These are phyloP conservation scores for Trisateles emortualis DNA, from an alignment of 2,888 invertebrate species.

Conservation along the genomic window DNA sequence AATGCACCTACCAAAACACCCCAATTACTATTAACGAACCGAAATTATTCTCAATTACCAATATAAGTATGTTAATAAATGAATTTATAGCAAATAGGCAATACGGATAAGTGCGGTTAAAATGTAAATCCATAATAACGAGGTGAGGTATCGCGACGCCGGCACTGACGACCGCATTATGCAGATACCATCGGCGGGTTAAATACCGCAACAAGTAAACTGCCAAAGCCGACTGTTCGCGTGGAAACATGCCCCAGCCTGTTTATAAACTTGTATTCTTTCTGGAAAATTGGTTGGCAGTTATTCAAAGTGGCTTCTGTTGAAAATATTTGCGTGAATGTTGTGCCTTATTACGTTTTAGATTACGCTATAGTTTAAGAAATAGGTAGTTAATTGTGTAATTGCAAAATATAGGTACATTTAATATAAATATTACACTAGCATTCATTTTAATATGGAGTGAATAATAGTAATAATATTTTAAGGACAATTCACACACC, in stretches of 20 bases:
- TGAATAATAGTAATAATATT: too few species aligned
- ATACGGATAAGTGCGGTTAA: conserved; percentile 68
- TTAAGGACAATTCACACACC: too few species aligned
- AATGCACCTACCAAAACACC: not conserved
- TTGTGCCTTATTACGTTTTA: not conserved
- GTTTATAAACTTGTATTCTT: conserved; percentile 33
- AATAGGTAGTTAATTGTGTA: too few species aligned
- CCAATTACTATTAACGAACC: not conserved
- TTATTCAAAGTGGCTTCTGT: not conserved
- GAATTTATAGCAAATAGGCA: conserved; percentile 69
- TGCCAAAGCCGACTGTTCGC: conserved; percentile 64
- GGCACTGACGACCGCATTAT: conserved; percentile 79
- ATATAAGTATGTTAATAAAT: conserved; percentile 44
- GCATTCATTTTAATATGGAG: too few species aligned
- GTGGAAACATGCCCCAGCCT: conserved; percentile 47
- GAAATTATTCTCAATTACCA: conserved; percentile 19
- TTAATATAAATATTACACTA: too few species aligned
- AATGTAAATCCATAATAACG: conserved; percentile 78
- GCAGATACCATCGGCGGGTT: conserved; percentile 78
- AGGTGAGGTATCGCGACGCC: conserved; percentile 69
- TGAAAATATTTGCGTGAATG: not conserved
- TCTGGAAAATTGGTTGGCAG: conserved; percentile 24
- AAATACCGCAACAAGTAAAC: conserved; percentile 84
- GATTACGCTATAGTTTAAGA: too few species aligned
- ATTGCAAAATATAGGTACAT: too few species aligned